Evolutionary conservation across 2,888 invertebrate genomes (phyloP).

Genomic region (Pristionchus maxplancki): DNA sequence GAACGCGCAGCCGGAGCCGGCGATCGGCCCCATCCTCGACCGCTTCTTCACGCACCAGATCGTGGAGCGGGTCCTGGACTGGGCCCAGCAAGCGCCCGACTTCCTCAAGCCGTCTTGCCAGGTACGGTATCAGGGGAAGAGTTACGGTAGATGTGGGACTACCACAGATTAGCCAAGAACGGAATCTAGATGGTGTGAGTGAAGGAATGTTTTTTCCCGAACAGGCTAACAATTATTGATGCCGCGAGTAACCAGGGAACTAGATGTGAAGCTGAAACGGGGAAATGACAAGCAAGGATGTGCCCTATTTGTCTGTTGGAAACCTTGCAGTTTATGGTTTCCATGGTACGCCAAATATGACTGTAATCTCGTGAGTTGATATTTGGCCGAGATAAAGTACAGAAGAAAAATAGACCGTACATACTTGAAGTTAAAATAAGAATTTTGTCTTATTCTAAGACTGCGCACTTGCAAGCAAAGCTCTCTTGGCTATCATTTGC

Average conservation of each 20-base stretch:
- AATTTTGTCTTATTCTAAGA: too few relatives aligned
- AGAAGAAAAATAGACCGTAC: too few relatives aligned
- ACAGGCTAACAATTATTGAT: background rate
- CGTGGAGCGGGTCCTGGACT: conserved; percentile 67
- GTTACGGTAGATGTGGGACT: background rate
- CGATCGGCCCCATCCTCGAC: conserved; percentile 75
- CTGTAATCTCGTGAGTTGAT: too few relatives aligned
- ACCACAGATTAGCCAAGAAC: background rate
- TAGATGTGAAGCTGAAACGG: background rate
- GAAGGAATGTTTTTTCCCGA: too few relatives aligned
- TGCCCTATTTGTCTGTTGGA: too few relatives aligned
- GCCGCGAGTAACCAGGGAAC: background rate
- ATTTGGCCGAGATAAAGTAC: too few relatives aligned
- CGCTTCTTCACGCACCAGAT: conserved; percentile 73
- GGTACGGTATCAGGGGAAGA: conserved; percentile 52
- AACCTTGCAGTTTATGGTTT: too few relatives aligned
- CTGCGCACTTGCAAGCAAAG: too few relatives aligned
- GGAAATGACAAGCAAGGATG: background rate
- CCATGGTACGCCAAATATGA: too few relatives aligned
- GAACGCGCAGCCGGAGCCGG: conserved; percentile 73
- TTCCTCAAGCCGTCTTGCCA: conserved; percentile 66
- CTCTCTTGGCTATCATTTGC: too few relatives aligned
- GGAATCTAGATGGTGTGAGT: too few relatives aligned
- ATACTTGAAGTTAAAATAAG: too few relatives aligned
- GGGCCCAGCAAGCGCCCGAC: conserved; percentile 68